A percentile compares a stretch with the other conserved stretches of the same genome.
Conservation (phyloP, 2,888 invertebrate species). For the Parnassius apollo region DNA sequence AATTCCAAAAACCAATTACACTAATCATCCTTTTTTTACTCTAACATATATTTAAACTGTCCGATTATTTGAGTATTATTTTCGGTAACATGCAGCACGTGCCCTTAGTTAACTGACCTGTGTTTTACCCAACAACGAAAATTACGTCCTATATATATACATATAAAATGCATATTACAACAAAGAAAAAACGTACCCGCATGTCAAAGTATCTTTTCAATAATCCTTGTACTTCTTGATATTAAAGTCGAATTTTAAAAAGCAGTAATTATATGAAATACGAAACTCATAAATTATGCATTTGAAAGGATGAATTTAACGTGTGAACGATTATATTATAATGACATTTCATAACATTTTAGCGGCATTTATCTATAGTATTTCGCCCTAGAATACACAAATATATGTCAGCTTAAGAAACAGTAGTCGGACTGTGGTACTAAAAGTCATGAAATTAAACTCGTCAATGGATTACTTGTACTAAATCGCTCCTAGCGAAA, state of each 20-base stretch:
- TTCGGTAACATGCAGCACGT: conserved; percentile 15
- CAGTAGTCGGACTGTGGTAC: no score
- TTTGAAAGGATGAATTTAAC: conserved; percentile 12
- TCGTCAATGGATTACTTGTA: no score
- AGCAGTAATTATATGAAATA: conserved; percentile 17
- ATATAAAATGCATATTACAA: not conserved
- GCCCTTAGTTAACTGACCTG: conserved; percentile 12
- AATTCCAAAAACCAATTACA: conserved; percentile 39
- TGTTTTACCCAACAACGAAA: not conserved
- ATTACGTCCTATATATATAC: conserved; percentile 1
- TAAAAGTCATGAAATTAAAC: no score
- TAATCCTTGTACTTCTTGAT: conserved; percentile 2
- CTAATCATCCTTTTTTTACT: conserved; percentile 21
- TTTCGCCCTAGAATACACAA: not conserved
- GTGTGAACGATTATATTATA: conserved; percentile 11
- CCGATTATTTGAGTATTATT: conserved; percentile 15
- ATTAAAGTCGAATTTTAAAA: conserved; percentile 8
- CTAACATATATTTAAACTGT: conserved; percentile 25
- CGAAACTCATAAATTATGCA: conserved; percentile 9
- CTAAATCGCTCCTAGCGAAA: no score
- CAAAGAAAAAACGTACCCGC: conserved; percentile 9
- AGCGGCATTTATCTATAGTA: no score
- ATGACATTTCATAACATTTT: not conserved
- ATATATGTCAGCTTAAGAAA: no score
- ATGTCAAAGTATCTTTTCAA: conserved; percentile 10